Conservation (phyloP, 2,888 invertebrate genomes). For the Drosophila neonasuta region DNA sequence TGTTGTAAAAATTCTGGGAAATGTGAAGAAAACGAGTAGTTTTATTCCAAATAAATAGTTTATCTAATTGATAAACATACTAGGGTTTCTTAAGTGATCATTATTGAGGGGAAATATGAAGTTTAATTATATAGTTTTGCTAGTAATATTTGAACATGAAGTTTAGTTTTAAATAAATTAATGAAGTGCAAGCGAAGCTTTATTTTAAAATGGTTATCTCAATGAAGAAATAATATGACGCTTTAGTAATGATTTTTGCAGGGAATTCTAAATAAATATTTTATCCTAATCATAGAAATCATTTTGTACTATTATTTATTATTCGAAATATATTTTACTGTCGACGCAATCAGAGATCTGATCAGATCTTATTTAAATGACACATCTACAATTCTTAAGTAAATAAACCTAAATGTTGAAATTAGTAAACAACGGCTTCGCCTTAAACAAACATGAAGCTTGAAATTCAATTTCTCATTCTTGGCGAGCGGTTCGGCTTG, state of each 20-base stretch:
- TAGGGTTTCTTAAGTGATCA: background rate
- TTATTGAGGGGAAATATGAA: too few species aligned
- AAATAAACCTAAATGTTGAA: constrained; percentile 22
- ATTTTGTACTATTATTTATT: too few species aligned
- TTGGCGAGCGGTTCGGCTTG: constrained; percentile 5
- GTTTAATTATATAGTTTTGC: too few species aligned
- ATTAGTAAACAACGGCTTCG: constrained; percentile 25
- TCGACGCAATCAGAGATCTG: background rate
- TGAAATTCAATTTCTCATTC: constrained; percentile 20
- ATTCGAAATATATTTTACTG: too few species aligned
- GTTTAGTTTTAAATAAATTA: too few species aligned
- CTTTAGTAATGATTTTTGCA: too few species aligned
- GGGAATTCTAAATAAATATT: too few species aligned
- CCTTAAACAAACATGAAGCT: constrained; percentile 33
- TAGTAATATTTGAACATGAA: too few species aligned
- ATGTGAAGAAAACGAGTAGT: background rate
- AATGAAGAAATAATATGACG: too few species aligned
- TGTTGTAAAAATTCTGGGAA: constrained; percentile 1
- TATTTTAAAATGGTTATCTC: too few species aligned
- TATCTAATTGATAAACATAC: background rate
- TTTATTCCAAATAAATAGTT: background rate
- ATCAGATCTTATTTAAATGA: background rate
- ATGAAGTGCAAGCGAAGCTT: too few species aligned
- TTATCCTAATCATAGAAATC: too few species aligned
- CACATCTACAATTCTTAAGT: constrained; percentile 5